Conservation (phyloP, 2,113 vertebrate genomes). For the Tympanuchus pallidicinctus region DNA sequence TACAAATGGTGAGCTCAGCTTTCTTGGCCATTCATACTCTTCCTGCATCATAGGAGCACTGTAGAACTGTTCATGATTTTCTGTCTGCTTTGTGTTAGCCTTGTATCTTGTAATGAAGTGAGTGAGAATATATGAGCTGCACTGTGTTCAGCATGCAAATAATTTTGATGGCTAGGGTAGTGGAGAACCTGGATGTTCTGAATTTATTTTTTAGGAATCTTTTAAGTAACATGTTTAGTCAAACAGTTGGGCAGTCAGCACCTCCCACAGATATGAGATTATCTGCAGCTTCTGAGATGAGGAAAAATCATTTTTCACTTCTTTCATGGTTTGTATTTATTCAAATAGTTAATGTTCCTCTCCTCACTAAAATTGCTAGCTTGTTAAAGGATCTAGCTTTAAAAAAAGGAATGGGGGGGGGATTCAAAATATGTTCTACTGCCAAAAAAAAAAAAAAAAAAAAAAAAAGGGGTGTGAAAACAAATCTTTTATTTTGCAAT, state of each 20-base stretch:
- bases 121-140: background rate
- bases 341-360: background rate
- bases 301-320: conserved; percentile 18
- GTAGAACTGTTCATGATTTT: conserved; percentile 14
- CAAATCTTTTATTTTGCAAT: background rate
- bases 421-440: background rate
- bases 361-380: conserved; percentile 9
- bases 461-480: background rate
- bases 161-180: background rate
- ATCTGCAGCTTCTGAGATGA: background rate
- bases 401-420: background rate
- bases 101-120: background rate
- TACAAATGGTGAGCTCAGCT: background rate
- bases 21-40: background rate
- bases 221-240: conserved; percentile 27
- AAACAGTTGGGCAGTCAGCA: conserved; percentile 22
- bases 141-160: background rate
- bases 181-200: background rate
- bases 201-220: conserved; percentile 22
- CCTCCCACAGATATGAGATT: conserved; percentile 42
- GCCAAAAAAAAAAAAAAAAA: background rate
- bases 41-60: background rate
- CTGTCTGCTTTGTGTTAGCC: background rate
- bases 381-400: background rate
- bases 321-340: background rate